Conservation (phyloP, 2,797 vertebrate species). For the Amazona ochrocephala region DNA sequence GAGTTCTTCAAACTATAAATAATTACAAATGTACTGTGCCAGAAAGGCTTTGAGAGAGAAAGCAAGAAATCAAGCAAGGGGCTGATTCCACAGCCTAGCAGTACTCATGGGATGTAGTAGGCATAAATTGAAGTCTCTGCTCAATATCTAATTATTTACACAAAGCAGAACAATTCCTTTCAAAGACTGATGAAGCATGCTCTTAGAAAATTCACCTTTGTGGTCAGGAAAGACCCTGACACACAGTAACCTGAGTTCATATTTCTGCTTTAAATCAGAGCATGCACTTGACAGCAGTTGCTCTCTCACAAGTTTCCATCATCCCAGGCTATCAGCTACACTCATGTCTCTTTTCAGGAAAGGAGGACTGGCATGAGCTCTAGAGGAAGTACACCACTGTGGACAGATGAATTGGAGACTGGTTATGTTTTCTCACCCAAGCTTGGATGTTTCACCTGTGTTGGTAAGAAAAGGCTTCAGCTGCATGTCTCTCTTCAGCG, state of each 20-base stretch:
- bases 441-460: neutral
- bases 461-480: neutral
- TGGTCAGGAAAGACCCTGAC: neutral
- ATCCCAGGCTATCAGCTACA: neutral
- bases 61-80: slow-evolving; percentile 28
- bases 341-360: neutral
- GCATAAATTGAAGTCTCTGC: neutral
- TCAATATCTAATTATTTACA: slow-evolving; percentile 46
- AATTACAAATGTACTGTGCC: slow-evolving; percentile 39
- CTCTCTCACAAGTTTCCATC: neutral
- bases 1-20: slow-evolving; percentile 46
- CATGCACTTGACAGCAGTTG: neutral
- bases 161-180: neutral
- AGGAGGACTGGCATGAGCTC: neutral
- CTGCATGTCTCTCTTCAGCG: neutral
- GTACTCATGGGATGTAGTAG: neutral
- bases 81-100: neutral
- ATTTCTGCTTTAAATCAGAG: neutral
- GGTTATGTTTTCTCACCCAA: neutral
- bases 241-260: neutral
- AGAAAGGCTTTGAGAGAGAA: slow-evolving; percentile 27
- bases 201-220: neutral
- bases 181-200: neutral
- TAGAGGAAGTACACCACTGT: neutral
- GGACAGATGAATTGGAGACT: neutral